phyloP scores from a whole-genome alignment of 2,888 invertebrate genomes.

The Halictus quadricinctus region DNA sequence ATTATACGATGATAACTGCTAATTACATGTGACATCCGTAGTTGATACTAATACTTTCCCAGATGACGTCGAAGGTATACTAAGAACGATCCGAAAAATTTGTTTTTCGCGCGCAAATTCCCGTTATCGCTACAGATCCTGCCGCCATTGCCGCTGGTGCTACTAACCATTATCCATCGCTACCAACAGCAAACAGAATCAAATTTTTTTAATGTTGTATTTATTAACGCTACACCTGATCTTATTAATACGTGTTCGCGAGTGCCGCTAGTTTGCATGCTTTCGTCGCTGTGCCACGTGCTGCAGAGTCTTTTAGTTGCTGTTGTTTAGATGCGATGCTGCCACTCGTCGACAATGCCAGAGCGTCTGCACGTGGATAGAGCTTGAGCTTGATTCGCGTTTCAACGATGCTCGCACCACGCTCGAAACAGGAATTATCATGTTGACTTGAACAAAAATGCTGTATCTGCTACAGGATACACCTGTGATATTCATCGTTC shows the following conservation, averaged over 20 bases:
- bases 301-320: conserved; percentile 38
- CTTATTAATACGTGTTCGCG: conserved; percentile 35
- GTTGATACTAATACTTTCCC: conserved; percentile 44
- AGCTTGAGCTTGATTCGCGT: conserved; percentile 11
- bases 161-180: conserved; percentile 50
- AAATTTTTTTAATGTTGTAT: conserved; percentile 33
- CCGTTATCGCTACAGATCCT: conserved; percentile 47
- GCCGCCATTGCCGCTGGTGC: conserved; percentile 55
- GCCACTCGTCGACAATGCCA: neutral
- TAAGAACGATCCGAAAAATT: conserved; percentile 24
- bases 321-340: conserved; percentile 25
- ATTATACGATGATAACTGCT: conserved; percentile 33
- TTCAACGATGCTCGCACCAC: neutral
- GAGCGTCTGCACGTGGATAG: conserved; percentile 50
- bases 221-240: conserved; percentile 46
- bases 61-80: conserved; percentile 35
- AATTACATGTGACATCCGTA: conserved; percentile 41
- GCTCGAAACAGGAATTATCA: neutral
- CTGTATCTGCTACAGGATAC: too few relatives aligned
- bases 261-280: conserved; percentile 57
- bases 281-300: conserved; percentile 24
- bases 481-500: too few relatives aligned
- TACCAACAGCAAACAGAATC: conserved; percentile 10
- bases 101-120: conserved; percentile 44
- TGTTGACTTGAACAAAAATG: neutral